phyloP scores from a whole-genome alignment of 2,113 vertebrate genomes.

The Mesocricetus auratus region DNA sequence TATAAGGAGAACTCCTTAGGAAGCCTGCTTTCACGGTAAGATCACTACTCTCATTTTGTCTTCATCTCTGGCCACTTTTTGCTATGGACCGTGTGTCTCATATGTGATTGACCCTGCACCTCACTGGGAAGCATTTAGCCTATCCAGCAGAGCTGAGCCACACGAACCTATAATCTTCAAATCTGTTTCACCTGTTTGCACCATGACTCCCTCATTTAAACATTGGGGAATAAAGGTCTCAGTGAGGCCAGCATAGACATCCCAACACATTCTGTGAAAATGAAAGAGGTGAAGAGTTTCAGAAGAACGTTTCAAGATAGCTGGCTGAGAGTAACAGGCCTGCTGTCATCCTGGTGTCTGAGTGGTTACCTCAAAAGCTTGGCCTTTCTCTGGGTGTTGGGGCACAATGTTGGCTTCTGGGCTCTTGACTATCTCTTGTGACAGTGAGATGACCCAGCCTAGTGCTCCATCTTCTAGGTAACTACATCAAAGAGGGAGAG shows the following conservation, averaged over 20 bases:
- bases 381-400: too few relatives aligned
- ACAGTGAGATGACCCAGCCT: not conserved
- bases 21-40: not conserved
- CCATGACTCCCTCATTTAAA: rapidly evolving
- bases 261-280: not conserved
- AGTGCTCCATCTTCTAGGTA: not conserved
- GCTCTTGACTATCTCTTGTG: not conserved
- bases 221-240: not conserved
- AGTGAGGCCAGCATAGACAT: not conserved
- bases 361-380: not conserved
- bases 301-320: not conserved
- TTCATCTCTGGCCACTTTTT: not conserved
- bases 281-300: not conserved
- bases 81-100: not conserved
- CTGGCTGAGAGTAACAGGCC: not conserved
- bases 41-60: not conserved
- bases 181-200: not conserved
- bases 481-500: not conserved
- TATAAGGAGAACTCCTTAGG: not conserved
- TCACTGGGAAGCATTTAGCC: not conserved
- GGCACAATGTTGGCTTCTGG: not conserved
- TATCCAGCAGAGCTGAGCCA: not conserved
- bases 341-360: not conserved
- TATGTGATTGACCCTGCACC: not conserved
- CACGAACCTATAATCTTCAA: not conserved